Percentiles rank a stretch among this genome's conserved stretches.
Conservation (phyloP, 2,113 vertebrate genomes). For the Anser cygnoides region DNA sequence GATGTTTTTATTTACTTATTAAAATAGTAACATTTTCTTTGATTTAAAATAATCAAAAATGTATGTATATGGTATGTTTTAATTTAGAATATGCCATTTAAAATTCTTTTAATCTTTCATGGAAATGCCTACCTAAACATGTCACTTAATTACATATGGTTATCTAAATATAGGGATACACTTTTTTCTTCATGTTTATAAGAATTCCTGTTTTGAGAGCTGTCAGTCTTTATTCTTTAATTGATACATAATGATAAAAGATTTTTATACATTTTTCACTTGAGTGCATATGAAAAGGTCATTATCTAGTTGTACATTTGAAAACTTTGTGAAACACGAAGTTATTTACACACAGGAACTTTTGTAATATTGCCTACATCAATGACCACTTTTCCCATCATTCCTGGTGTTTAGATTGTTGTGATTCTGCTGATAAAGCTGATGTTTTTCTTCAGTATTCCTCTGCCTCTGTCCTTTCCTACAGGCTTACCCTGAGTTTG, state of each 20-base stretch:
- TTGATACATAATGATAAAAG: not conserved
- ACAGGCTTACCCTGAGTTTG: slow-evolving; percentile 78
- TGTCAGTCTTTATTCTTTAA: not conserved
- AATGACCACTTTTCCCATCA: not conserved
- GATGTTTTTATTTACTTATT: not conserved
- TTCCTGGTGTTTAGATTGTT: not conserved
- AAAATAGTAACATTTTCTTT: not conserved
- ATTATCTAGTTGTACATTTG: not conserved
- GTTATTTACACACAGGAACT: not conserved
- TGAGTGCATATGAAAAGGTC: not conserved
- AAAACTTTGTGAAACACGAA: not conserved
- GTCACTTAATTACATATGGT: not conserved
- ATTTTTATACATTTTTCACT: not conserved
- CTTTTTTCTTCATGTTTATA: not conserved
- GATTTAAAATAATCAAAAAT: not conserved
- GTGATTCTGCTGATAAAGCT: slow-evolving; percentile 25
- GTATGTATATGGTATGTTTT: not conserved
- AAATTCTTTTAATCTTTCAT: not conserved
- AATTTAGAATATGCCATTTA: not conserved
- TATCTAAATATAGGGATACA: not conserved
- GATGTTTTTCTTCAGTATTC: slow-evolving; percentile 28
- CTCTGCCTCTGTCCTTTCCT: slow-evolving; percentile 64
- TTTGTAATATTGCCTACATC: not conserved
- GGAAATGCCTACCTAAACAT: not conserved
- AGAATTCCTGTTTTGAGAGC: not conserved